These are phyloP conservation scores for Petromus typicus DNA, from an alignment of 2,113 vertebrate genomes.

Conservation along the genomic window DNA sequence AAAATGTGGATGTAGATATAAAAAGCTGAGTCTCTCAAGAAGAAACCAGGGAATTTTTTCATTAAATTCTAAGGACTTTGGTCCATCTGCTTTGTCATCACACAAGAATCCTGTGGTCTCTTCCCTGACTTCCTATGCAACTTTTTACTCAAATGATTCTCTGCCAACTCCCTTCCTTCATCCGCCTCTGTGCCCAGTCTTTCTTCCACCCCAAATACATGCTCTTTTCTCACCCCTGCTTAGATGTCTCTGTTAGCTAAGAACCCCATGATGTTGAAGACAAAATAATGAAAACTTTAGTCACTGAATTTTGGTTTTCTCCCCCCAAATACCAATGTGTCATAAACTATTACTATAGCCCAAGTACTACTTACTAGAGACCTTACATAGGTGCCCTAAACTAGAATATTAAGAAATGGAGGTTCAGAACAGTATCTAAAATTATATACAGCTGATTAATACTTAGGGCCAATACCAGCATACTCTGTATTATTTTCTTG, in stretches of 20 bases:
- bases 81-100: conserved; percentile 31
- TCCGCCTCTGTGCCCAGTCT: background rate
- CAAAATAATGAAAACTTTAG: background rate
- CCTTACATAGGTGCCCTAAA: background rate
- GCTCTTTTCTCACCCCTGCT: background rate
- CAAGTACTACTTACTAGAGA: background rate
- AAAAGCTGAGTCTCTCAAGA: conserved; percentile 73
- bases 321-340: background rate
- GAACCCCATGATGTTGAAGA: background rate
- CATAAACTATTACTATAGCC: background rate
- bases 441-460: background rate
- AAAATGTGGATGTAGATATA: conserved; percentile 73
- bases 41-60: conserved; percentile 67
- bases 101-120: background rate
- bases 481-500: background rate
- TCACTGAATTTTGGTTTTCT: background rate
- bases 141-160: background rate
- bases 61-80: conserved; percentile 54
- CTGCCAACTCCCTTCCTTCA: background rate
- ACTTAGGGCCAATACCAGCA: background rate
- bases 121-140: background rate
- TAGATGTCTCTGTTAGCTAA: background rate
- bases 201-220: no score
- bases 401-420: conserved; percentile 32
- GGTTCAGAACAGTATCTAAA: background rate